Conservation (phyloP, 1,140 invertebrate genomes). For the Listronotus oregonensis region DNA sequence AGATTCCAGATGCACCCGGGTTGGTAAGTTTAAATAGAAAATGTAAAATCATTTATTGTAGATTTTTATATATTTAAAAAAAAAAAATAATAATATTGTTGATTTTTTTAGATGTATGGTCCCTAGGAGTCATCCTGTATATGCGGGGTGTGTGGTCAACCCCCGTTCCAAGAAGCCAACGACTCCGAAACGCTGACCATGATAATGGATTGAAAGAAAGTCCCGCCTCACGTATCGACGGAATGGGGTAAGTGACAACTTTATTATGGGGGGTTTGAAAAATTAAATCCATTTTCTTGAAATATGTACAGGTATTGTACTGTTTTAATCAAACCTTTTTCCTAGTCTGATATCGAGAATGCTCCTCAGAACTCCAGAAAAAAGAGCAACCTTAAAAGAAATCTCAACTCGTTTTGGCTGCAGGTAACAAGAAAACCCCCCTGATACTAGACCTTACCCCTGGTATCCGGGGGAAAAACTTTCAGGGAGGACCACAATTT, state of each 20-base stretch:
- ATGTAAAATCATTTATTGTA: too few relatives aligned
- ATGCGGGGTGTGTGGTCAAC: conserved; percentile 97
- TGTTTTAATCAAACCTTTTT: conserved; percentile 37
- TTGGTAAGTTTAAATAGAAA: conserved; percentile 66
- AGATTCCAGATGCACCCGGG: conserved; percentile 88
- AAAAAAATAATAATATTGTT: conserved; percentile 18
- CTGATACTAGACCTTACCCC: conserved; percentile 66
- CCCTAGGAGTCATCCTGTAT: conserved; percentile 95
- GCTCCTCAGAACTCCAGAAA: conserved; percentile 90
- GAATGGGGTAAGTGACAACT: conserved; percentile 68
- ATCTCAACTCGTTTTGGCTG: conserved; percentile 84
- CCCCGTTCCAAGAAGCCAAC: conserved; percentile 98
- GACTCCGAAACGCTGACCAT: conserved; percentile 98
- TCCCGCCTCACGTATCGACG: conserved; percentile 86
- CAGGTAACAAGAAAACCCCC: conserved; percentile 58
- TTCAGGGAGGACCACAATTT: conserved; percentile 87
- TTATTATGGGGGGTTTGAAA: too few relatives aligned
- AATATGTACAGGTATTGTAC: too few relatives aligned
- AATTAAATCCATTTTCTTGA: too few relatives aligned
- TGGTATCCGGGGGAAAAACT: conserved; percentile 83
- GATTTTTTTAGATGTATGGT: conserved; percentile 88
- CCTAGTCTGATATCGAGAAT: conserved; percentile 86
- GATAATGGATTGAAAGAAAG: conserved; percentile 99
- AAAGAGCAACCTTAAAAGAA: conserved; percentile 84
- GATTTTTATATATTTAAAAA: not conserved